These are phyloP conservation scores for Myxocyprinus asiaticus DNA, from an alignment of 2,113 vertebrate species.

Conservation along the genomic window DNA sequence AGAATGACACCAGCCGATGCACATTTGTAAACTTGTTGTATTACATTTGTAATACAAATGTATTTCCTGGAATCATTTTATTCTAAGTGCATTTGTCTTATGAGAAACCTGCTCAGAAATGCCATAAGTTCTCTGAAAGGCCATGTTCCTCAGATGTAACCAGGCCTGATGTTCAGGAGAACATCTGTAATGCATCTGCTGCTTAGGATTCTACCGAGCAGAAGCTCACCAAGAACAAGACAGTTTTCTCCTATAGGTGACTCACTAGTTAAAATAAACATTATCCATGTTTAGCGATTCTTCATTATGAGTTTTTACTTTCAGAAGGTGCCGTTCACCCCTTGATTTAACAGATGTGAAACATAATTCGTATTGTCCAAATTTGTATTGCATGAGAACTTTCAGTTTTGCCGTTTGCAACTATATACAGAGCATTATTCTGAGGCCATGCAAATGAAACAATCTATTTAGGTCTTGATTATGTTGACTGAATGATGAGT, in stretches of 20 bases:
- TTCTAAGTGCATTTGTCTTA: constrained; percentile 95
- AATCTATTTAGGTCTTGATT: constrained; percentile 52
- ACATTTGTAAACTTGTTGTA: constrained; percentile 67
- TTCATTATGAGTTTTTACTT: constrained; percentile 64
- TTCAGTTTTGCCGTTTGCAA: constrained; percentile 35
- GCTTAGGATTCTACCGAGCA: constrained; percentile 44
- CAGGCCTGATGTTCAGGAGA: constrained; percentile 77
- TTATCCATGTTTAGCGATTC: constrained; percentile 87
- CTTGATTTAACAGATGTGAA: not conserved
- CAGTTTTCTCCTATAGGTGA: constrained; percentile 92
- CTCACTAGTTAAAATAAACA: constrained; percentile 95
- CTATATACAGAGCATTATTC: constrained; percentile 52
- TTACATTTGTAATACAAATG: no score
- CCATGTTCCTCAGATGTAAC: constrained; percentile 58
- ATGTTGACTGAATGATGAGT: constrained; percentile 44
- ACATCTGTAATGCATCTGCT: constrained; percentile 77
- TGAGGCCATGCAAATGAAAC: constrained; percentile 51
- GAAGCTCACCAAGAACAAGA: constrained; percentile 85
- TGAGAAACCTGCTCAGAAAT: constrained; percentile 85
- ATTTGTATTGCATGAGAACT: constrained; percentile 48
- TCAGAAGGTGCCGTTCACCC: constrained; percentile 6
- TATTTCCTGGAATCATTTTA: constrained; percentile 73
- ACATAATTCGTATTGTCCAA: constrained; percentile 10
- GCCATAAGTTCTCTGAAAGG: constrained; percentile 77
- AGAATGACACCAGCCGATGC: constrained; percentile 79